Conservation (phyloP, 2,797 vertebrate genomes). For the Alosa sapidissima region DNA sequence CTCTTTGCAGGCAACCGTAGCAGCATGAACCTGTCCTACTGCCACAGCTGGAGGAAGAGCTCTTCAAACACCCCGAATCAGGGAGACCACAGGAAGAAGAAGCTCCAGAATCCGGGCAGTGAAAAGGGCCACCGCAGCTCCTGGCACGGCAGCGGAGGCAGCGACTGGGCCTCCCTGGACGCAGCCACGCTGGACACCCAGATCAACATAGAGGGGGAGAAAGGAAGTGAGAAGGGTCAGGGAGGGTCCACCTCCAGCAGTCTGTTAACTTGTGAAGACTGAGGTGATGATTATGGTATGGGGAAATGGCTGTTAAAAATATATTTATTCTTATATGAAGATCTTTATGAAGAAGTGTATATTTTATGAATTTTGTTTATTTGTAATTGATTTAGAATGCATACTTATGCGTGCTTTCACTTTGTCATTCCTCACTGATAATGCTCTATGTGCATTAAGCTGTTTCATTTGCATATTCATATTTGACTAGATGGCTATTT, state of each 20-base stretch:
- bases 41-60: constrained; percentile 51
- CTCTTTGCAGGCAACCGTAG: constrained; percentile 35
- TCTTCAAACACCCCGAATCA: background rate
- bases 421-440: background rate
- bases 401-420: background rate
- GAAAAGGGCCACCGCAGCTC: constrained; percentile 27
- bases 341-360: constrained; percentile 12
- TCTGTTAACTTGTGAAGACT: constrained; percentile 24
- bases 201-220: constrained; percentile 40
- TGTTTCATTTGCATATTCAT: background rate
- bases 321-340: constrained; percentile 31
- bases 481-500: background rate
- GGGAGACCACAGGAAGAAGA: background rate
- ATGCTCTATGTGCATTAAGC: background rate
- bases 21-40: constrained; percentile 48
- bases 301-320: background rate
- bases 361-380: background rate
- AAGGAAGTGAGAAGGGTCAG: constrained; percentile 23
- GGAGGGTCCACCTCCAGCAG: constrained; percentile 29
- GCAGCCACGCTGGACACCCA: constrained; percentile 35
- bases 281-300: background rate
- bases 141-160: constrained; percentile 44
- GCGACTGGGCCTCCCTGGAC: constrained; percentile 46
- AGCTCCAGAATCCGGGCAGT: constrained; percentile 1
- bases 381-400: background rate